phyloP scores from a whole-genome alignment of 1,140 invertebrate species.

The Anthonomus grandis region DNA sequence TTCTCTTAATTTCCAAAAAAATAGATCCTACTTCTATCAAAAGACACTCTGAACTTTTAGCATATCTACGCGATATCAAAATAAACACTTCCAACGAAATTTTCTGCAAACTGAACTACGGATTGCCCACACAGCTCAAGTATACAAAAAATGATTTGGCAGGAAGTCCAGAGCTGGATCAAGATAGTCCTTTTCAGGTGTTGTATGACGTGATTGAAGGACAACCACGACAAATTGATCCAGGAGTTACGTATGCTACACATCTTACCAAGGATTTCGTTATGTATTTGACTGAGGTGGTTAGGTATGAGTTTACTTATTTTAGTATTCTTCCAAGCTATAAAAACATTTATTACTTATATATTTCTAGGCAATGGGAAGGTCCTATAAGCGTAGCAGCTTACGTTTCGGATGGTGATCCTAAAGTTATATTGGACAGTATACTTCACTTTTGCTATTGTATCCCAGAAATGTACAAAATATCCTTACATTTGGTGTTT shows the following conservation, averaged over 20 bases:
- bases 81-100: constrained; percentile 48
- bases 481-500: constrained; percentile 69
- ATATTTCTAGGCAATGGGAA: constrained; percentile 59
- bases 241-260: constrained; percentile 63
- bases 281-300: constrained; percentile 67
- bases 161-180: constrained; percentile 56
- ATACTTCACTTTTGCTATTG: constrained; percentile 63
- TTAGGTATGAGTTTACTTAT: constrained; percentile 44
- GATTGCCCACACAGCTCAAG: constrained; percentile 55
- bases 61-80: background rate
- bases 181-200: constrained; percentile 58
- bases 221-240: constrained; percentile 33
- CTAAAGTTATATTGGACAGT: constrained; percentile 58
- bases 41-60: too few species aligned
- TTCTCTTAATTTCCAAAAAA: too few species aligned
- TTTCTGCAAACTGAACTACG: constrained; percentile 63
- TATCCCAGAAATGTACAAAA: constrained; percentile 63
- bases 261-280: constrained; percentile 73
- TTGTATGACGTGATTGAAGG: constrained; percentile 62
- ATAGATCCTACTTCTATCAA: too few species aligned
- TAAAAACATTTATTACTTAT: background rate
- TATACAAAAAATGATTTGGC: constrained; percentile 51
- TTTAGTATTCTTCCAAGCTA: background rate
- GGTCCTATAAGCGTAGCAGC: constrained; percentile 70
- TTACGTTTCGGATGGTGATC: constrained; percentile 67